A percentile compares a stretch with the other conserved stretches of the same genome.
Evolutionary conservation across 2,888 invertebrate genomes (phyloP).

Genomic region (Crematogaster levior): DNA sequence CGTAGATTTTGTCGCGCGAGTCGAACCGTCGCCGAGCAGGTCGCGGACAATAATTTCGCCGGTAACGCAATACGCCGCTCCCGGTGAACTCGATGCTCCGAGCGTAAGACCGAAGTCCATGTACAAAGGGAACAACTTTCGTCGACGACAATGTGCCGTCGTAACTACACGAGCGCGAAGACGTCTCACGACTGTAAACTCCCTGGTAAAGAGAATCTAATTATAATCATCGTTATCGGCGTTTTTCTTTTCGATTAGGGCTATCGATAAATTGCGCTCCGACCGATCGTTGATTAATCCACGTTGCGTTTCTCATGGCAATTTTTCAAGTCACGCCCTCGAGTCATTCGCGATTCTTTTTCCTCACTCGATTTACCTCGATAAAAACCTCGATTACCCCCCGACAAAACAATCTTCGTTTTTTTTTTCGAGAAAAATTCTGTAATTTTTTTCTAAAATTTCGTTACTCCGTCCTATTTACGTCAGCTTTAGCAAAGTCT

Average conservation of each 20-base stretch:
- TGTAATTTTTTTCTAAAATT: neutral
- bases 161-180: neutral
- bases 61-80: conserved; percentile 40
- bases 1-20: conserved; percentile 33
- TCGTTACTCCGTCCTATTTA: neutral
- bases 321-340: no score
- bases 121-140: conserved; percentile 39
- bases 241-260: neutral
- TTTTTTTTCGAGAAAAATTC: neutral
- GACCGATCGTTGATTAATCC: neutral
- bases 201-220: neutral
- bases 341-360: neutral
- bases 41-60: conserved; percentile 52
- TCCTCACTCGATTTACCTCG: neutral
- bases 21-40: conserved; percentile 1
- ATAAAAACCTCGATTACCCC: no score
- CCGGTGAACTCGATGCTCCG: conserved; percentile 30
- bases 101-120: neutral
- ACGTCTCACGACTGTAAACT: no score
- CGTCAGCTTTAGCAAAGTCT: neutral
- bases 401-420: neutral
- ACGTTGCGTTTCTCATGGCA: neutral
- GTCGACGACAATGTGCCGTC: neutral
- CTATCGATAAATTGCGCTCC: neutral
- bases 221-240: conserved; percentile 8